Evolutionary conservation across 1,140 invertebrate genomes (phyloP).

Genomic region (Euschistus heros): DNA sequence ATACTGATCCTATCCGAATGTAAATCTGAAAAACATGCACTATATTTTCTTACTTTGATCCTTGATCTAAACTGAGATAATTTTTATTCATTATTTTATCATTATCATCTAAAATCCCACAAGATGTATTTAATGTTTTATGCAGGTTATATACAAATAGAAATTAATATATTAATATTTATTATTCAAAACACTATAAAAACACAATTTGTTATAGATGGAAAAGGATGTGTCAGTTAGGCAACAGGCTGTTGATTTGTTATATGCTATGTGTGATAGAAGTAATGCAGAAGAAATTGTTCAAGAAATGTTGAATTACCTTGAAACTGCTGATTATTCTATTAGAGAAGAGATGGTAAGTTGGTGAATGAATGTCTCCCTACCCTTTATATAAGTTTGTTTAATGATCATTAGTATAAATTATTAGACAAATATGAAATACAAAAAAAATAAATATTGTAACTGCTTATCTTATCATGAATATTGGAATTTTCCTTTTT

Average conservation of each 20-base stretch:
- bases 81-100: too few relatives aligned
- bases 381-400: too few relatives aligned
- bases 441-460: too few relatives aligned
- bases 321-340: slow-evolving; percentile 99
- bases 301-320: slow-evolving; percentile 97
- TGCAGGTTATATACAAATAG: background rate
- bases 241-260: slow-evolving; percentile 95
- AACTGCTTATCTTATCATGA: too few relatives aligned
- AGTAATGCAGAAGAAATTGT: slow-evolving; percentile 99
- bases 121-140: background rate
- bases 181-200: background rate
- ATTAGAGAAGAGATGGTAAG: slow-evolving; percentile 98
- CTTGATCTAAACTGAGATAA: too few relatives aligned
- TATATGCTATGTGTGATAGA: slow-evolving; percentile 99
- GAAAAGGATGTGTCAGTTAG: slow-evolving; percentile 98
- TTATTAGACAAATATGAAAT: too few relatives aligned
- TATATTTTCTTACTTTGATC: too few relatives aligned
- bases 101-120: too few relatives aligned
- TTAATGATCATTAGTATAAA: too few relatives aligned
- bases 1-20: too few relatives aligned
- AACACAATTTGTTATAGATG: slow-evolving; percentile 46
- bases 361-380: background rate
- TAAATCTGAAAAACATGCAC: too few relatives aligned
- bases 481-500: too few relatives aligned
- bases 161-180: background rate